Conservation (phyloP, 1,140 invertebrate species). For the Cotesia typhae region DNA sequence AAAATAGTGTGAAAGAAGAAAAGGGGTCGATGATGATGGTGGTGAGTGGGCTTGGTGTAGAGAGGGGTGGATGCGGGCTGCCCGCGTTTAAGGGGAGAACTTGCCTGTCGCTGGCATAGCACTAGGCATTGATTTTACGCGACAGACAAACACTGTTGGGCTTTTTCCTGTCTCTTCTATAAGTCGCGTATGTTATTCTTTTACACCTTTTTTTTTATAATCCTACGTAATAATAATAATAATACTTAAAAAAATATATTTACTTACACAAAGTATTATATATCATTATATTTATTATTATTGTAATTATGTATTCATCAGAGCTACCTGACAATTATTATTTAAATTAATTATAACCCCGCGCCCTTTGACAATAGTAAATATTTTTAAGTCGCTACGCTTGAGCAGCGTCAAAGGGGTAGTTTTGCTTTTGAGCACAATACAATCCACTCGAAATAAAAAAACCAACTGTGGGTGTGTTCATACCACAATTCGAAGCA, state of each 20-base stretch:
- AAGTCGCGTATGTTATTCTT: neutral
- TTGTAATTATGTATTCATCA: too few species aligned
- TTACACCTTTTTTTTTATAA: conserved; percentile 5
- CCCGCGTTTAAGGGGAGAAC: conserved; percentile 39
- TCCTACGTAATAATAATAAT: neutral
- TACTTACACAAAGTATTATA: conserved; percentile 3
- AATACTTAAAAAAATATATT: neutral
- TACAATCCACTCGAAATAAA: too few species aligned
- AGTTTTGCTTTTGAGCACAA: too few species aligned
- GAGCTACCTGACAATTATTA: conserved; percentile 23
- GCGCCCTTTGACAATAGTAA: too few species aligned
- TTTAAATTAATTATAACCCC: too few species aligned
- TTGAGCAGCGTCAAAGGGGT: too few species aligned
- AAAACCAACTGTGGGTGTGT: too few species aligned
- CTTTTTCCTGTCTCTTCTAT: conserved; percentile 38
- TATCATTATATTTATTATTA: conserved; percentile 1
- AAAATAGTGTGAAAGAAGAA: conserved; percentile 10
- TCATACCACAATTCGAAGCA: too few species aligned
- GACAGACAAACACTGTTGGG: conserved; percentile 54
- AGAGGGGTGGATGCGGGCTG: conserved; percentile 26
- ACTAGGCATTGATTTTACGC: conserved; percentile 62
- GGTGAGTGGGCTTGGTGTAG: conserved; percentile 29
- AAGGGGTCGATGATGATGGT: conserved; percentile 30
- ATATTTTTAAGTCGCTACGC: too few species aligned
- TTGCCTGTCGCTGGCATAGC: conserved; percentile 56